Percentiles rank a stretch among this genome's conserved stretches.
phyloP scores from a whole-genome alignment of 2,797 vertebrate species.

The Ctenopoma multispine region DNA sequence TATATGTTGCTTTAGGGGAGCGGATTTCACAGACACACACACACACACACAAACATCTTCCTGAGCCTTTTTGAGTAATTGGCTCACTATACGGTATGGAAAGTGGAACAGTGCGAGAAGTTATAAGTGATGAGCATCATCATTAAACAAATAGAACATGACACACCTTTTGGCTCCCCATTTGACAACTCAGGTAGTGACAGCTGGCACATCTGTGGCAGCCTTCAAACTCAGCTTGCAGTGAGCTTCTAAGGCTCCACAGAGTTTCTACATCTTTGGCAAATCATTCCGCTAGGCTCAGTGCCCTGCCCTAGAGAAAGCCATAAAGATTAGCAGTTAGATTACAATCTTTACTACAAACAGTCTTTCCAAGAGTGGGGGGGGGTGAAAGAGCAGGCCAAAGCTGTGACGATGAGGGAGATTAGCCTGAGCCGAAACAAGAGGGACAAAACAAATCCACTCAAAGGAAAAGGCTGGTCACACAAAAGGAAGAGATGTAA shows the following conservation, averaged over 20 bases:
- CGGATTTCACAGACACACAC: slow-evolving; percentile 33
- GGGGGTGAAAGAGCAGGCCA: slow-evolving; percentile 60
- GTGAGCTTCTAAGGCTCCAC: slow-evolving; percentile 61
- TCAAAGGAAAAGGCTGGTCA: slow-evolving; percentile 62
- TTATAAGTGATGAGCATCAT: slow-evolving; percentile 79
- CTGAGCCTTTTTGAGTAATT: slow-evolving; percentile 70
- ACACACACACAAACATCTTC: slow-evolving; percentile 15
- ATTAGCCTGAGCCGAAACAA: slow-evolving; percentile 71
- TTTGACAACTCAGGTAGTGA: slow-evolving; percentile 66
- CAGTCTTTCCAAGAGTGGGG: slow-evolving; percentile 64
- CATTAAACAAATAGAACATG: slow-evolving; percentile 78
- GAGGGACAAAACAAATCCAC: slow-evolving; percentile 75
- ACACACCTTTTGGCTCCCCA: slow-evolving; percentile 75
- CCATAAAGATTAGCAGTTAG: slow-evolving; percentile 81
- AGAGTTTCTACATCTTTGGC: slow-evolving; percentile 63
- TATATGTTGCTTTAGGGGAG: slow-evolving; percentile 70
- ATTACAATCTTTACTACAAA: slow-evolving; percentile 81
- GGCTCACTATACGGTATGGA: slow-evolving; percentile 57
- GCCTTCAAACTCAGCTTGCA: slow-evolving; percentile 62
- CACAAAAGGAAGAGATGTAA: slow-evolving; percentile 72
- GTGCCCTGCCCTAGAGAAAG: slow-evolving; percentile 67
- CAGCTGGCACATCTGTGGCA: slow-evolving; percentile 67
- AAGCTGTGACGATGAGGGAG: slow-evolving; percentile 74
- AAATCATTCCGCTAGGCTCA: slow-evolving; percentile 68
- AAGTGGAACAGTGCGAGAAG: slow-evolving; percentile 59